A percentile compares a stretch with the other conserved stretches of the same genome.
phyloP scores from a whole-genome alignment of 2,888 invertebrate genomes.

The Lasioglossum villosulum region DNA sequence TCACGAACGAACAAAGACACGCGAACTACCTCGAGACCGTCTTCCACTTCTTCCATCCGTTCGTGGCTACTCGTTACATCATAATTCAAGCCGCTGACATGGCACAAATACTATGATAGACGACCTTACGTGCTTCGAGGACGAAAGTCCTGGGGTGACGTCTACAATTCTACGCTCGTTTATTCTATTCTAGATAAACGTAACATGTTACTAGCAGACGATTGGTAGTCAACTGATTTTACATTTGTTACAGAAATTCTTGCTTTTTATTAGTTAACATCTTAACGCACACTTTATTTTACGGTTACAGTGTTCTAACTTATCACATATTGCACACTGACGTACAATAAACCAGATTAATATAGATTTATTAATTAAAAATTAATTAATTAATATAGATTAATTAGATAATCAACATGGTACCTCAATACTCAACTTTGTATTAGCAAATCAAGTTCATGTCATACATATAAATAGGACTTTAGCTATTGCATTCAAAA shows the following conservation, averaged over 20 bases:
- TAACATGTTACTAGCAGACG: not conserved
- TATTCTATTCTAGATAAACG: not conserved
- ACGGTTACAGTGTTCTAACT: no score
- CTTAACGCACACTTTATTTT: no score
- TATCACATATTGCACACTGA: no score
- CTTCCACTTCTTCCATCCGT: slow-evolving; percentile 22
- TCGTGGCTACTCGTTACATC: slow-evolving; percentile 71
- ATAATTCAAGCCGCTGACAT: slow-evolving; percentile 77
- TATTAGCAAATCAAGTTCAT: no score
- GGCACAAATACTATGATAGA: slow-evolving; percentile 80
- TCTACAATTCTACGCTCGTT: not conserved
- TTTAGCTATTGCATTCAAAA: no score
- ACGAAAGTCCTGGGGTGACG: not conserved
- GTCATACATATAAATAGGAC: no score
- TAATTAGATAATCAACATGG: no score
- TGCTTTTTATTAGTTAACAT: not conserved
- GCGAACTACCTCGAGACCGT: not conserved
- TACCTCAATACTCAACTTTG: no score
- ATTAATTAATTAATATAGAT: no score
- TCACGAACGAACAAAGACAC: slow-evolving; percentile 14
- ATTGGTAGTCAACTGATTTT: not conserved
- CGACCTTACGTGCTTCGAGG: slow-evolving; percentile 61
- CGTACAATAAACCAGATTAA: no score
- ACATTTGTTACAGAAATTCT: not conserved
- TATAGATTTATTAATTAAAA: no score